Base-by-base conservation (phyloP, 2,113 vertebrate genomes). In the Myrmecobius fasciatus region DNA sequence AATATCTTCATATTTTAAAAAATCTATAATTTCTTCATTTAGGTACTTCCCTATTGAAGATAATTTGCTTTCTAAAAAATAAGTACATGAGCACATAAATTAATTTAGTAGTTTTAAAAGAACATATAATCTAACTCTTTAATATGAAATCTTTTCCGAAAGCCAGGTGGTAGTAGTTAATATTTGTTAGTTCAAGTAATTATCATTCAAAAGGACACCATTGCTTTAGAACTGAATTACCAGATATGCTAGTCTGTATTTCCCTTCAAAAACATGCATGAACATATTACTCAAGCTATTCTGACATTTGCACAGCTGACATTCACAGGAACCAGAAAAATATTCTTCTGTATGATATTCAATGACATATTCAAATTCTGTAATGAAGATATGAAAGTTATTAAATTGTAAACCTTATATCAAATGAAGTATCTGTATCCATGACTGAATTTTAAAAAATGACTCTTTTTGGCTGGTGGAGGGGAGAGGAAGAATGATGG, bases 191-290 rank as follows among this genome's bases (percentile, higher is more conserved):
- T 90, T 43, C 89, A 90, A 47, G 48, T 31, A 47, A 51, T 90
- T 90, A 48, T 51, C 28, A 90, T 47, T 51, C 89, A 90, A 49
- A 83, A 90, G 89, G 48, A 90, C 25, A 26, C 48, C 3, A 11
- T 47, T 49, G 89, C 48, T 90, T 90, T 90, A 90, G 89, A 90
- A 49, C n/a, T 49, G 47, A 25, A 98, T 98, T 96, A 98, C 97
- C 97, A 98, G 36, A 67, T 98, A 98, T 25, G 97, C 92, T 25
- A 97, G 90, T 52, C 96, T 97, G 51, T 98, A 98, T 93, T 96
- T 97, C 90, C 96, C 94, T 54, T 98, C 97, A 95, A 98, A 98
- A 95, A 98, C 96, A 54, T 98, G 98, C 97, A 98, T 98, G 91
- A 98, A 98, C 97, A 98, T 98, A 90, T 95, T 97, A 88, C 49